Percentiles rank a stretch among this genome's conserved stretches.
phyloP scores from a whole-genome alignment of 1,140 invertebrate genomes.

The Drosophila saltans region DNA sequence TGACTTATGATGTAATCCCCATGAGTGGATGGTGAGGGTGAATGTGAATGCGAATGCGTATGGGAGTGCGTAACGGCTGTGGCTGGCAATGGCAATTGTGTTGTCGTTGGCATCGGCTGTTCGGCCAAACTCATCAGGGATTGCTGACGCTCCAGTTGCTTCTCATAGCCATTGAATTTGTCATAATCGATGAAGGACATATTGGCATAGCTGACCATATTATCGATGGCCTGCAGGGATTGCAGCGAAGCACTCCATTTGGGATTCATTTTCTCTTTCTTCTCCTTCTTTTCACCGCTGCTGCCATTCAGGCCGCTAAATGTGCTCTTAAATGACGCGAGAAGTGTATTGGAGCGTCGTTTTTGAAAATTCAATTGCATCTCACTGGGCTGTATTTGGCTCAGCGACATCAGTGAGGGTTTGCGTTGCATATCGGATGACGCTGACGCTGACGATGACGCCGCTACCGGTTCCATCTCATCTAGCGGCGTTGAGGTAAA shows the following conservation, averaged over 20 bases:
- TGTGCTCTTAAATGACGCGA: conserved; percentile 70
- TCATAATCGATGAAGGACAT: conserved; percentile 83
- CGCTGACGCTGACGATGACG: not conserved
- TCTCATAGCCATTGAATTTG: conserved; percentile 82
- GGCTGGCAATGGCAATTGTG: conserved; percentile 31
- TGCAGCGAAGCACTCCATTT: conserved; percentile 82
- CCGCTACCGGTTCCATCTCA: not conserved
- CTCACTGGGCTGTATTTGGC: conserved; percentile 37
- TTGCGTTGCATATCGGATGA: conserved; percentile 37
- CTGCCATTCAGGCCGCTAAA: conserved; percentile 45
- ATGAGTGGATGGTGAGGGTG: conserved; percentile 42
- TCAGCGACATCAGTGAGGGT: conserved; percentile 51
- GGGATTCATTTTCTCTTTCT: conserved; percentile 78
- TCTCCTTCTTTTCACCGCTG: conserved; percentile 36
- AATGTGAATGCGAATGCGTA: conserved; percentile 28
- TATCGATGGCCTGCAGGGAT: conserved; percentile 81
- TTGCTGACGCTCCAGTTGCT: conserved; percentile 75
- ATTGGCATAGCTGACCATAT: conserved; percentile 83
- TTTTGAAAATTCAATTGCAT: conserved; percentile 74
- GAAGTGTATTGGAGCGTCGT: conserved; percentile 69
- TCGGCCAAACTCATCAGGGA: conserved; percentile 72
- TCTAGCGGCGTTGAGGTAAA: conserved; percentile 62
- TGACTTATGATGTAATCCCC: conserved; percentile 34
- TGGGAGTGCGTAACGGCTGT: conserved; percentile 32
- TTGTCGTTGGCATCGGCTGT: conserved; percentile 24